A percentile compares a stretch with the other conserved stretches of the same genome.
phyloP scores from a whole-genome alignment of 2,888 invertebrate species.

The Ypsolopha sequella region DNA sequence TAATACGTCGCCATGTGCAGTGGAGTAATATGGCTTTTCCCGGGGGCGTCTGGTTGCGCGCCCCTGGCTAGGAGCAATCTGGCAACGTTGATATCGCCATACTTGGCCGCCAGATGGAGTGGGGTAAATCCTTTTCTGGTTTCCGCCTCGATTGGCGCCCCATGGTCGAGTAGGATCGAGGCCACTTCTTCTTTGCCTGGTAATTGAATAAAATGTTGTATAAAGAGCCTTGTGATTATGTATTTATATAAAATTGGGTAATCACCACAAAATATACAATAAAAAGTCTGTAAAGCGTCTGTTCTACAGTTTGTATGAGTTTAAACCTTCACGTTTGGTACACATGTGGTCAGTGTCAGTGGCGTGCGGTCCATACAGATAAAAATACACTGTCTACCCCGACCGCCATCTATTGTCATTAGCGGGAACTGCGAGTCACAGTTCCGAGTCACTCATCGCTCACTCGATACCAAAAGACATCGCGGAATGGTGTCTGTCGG shows the following conservation, averaged over 20 bases:
- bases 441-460: too few species aligned
- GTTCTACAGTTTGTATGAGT: too few species aligned
- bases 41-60: slow-evolving; percentile 90
- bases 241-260: too few species aligned
- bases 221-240: too few species aligned
- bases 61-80: slow-evolving; percentile 88
- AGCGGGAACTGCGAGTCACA: too few species aligned
- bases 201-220: not conserved
- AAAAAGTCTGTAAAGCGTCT: not conserved
- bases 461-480: too few species aligned
- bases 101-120: slow-evolving; percentile 96
- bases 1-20: slow-evolving; percentile 98
- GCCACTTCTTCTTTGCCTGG: slow-evolving; percentile 88
- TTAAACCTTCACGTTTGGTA: too few species aligned
- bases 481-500: too few species aligned
- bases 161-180: slow-evolving; percentile 89
- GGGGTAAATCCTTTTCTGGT: slow-evolving; percentile 98
- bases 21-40: slow-evolving; percentile 95
- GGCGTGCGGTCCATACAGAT: too few species aligned
- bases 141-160: slow-evolving; percentile 89
- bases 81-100: slow-evolving; percentile 93
- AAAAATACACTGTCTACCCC: too few species aligned
- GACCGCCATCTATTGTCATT: too few species aligned
- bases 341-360: too few species aligned
- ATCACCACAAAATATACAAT: not conserved